These are phyloP conservation scores for Pholis gunnellus DNA, from an alignment of 2,113 vertebrate genomes.

Conservation along the genomic window DNA sequence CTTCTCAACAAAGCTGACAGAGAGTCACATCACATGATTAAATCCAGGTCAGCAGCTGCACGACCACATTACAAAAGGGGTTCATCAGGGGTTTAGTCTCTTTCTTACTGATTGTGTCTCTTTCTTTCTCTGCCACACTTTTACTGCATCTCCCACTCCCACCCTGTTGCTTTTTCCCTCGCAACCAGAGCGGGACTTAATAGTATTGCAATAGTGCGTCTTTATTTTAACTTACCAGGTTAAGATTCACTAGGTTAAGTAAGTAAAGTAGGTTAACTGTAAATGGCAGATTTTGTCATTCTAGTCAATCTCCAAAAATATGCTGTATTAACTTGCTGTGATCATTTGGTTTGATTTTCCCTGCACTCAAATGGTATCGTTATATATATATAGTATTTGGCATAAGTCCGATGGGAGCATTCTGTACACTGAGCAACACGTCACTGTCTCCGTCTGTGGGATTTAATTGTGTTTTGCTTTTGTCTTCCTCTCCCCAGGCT, in stretches of 20 bases:
- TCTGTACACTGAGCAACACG: background rate
- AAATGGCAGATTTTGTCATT: background rate
- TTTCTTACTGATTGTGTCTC: background rate
- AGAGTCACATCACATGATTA: slow-evolving; percentile 14
- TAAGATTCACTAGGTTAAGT: background rate
- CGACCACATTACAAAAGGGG: background rate
- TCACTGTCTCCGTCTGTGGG: fast-evolving
- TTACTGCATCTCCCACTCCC: background rate
- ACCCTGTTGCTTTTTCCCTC: background rate
- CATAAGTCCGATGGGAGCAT: background rate
- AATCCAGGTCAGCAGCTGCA: slow-evolving; percentile 26
- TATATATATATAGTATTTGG: background rate
- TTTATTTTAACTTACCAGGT: background rate
- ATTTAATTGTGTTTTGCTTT: background rate
- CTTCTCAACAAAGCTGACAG: slow-evolving; percentile 31
- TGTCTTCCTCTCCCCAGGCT: slow-evolving; percentile 80
- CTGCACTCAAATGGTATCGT: background rate
- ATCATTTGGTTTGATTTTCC: background rate
- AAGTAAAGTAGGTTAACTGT: background rate
- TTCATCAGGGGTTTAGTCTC: slow-evolving; percentile 18
- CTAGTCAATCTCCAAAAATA: background rate
- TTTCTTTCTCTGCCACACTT: background rate
- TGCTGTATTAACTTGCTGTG: background rate
- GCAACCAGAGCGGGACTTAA: background rate
- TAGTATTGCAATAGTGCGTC: background rate